Evolutionary conservation across 2,888 invertebrate species (phyloP).

Genomic region (Athalia rosae): DNA sequence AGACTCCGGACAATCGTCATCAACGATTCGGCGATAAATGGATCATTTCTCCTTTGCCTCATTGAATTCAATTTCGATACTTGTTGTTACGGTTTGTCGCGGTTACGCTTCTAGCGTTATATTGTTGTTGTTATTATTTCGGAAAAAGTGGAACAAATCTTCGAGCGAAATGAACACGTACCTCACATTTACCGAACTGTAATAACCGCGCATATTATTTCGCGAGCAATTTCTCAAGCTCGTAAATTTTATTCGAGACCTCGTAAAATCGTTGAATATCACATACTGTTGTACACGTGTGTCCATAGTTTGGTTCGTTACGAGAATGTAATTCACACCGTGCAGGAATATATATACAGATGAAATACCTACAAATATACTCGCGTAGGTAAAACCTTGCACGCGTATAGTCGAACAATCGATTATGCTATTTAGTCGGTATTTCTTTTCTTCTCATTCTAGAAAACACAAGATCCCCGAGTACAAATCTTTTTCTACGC

Average conservation of each 20-base stretch:
- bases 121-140: not conserved
- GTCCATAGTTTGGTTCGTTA: not conserved
- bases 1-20: too few relatives aligned
- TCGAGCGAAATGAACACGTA: conserved; percentile 39
- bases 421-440: too few relatives aligned
- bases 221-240: conserved; percentile 16
- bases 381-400: too few relatives aligned
- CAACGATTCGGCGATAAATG: too few relatives aligned
- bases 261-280: conserved; percentile 28
- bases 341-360: too few relatives aligned
- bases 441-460: too few relatives aligned
- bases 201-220: not conserved
- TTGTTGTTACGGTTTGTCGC: not conserved
- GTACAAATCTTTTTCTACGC: not conserved
- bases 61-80: not conserved
- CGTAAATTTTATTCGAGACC: conserved; percentile 35
- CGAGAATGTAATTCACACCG: too few relatives aligned
- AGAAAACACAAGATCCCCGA: too few relatives aligned
- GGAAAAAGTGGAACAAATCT: conserved; percentile 32
- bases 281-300: not conserved
- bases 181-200: too few relatives aligned
- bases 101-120: not conserved
- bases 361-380: too few relatives aligned
- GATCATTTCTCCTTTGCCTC: too few relatives aligned
- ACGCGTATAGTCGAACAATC: too few relatives aligned